Conservation (phyloP, 23 tunicate genomes). For the Trididemnum nubilum region DNA sequence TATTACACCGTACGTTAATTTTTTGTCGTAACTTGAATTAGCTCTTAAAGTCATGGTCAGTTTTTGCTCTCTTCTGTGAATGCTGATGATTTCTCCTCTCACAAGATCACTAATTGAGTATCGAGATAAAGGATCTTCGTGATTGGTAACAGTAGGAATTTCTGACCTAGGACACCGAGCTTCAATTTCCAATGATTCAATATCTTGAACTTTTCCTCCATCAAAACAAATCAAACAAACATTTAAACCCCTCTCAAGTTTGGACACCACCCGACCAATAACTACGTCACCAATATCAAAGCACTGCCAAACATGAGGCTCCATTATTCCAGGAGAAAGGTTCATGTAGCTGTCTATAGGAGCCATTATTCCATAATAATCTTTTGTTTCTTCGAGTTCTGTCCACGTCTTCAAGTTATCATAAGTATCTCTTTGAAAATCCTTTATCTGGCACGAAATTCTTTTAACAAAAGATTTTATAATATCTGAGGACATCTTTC, state of each 20-base stretch:
- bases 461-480: conserved; percentile 15
- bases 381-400: conserved; percentile 21
- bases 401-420: not conserved
- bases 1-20: conserved; percentile 39
- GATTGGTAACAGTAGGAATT: conserved; percentile 53
- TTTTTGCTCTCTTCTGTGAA: conserved; percentile 27
- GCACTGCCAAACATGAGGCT: conserved; percentile 46
- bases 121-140: conserved; percentile 59
- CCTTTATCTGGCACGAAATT: not conserved
- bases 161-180: conserved; percentile 61
- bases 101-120: conserved; percentile 57
- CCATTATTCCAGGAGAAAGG: conserved; percentile 11
- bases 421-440: not conserved
- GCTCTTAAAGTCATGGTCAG: not conserved
- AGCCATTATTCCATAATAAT: conserved; percentile 14
- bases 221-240: conserved; percentile 59
- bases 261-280: conserved; percentile 59
- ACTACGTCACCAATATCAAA: conserved; percentile 70
- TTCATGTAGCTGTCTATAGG: conserved; percentile 76
- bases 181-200: conserved; percentile 45
- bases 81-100: conserved; percentile 44
- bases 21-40: not conserved
- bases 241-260: conserved; percentile 46
- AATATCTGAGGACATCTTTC: not conserved
- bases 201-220: conserved; percentile 62